Percentiles rank a stretch among this genome's conserved stretches.
phyloP scores from a whole-genome alignment of 2,888 invertebrate genomes.

The Chymomyza fuscimana region DNA sequence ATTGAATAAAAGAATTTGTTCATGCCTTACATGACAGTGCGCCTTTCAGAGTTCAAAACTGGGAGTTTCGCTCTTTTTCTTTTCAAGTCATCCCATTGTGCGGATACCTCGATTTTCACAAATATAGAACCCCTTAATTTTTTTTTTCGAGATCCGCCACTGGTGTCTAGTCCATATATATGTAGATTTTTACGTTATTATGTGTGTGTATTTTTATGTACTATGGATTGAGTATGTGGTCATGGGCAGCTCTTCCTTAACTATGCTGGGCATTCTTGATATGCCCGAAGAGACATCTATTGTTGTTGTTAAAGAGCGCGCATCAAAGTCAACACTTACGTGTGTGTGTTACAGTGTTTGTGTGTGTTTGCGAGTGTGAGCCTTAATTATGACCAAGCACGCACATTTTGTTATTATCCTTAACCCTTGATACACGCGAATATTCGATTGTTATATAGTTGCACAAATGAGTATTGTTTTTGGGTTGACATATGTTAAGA shows the following conservation, averaged over 20 bases:
- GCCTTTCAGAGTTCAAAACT: too few species aligned
- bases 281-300: slow-evolving; percentile 48
- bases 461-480: neutral
- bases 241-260: neutral
- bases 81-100: too few species aligned
- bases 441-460: neutral
- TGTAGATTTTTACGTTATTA: neutral
- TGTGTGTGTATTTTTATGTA: neutral
- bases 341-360: slow-evolving; percentile 5
- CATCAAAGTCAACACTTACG: slow-evolving; percentile 2
- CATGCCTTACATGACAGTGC: too few species aligned
- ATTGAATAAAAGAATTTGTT: too few species aligned
- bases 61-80: too few species aligned
- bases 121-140: too few species aligned
- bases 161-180: neutral
- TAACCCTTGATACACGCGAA: neutral
- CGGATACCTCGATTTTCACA: neutral
- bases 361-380: slow-evolving; percentile 1
- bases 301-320: slow-evolving; percentile 33
- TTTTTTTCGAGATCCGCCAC: too few species aligned
- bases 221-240: neutral
- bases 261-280: slow-evolving; percentile 30
- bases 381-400: slow-evolving; percentile 1
- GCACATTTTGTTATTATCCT: neutral
- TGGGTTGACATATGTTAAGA: neutral